These are phyloP conservation scores for Lordiphosa clarofinis DNA, from an alignment of 1,140 invertebrate genomes.

Conservation along the genomic window DNA sequence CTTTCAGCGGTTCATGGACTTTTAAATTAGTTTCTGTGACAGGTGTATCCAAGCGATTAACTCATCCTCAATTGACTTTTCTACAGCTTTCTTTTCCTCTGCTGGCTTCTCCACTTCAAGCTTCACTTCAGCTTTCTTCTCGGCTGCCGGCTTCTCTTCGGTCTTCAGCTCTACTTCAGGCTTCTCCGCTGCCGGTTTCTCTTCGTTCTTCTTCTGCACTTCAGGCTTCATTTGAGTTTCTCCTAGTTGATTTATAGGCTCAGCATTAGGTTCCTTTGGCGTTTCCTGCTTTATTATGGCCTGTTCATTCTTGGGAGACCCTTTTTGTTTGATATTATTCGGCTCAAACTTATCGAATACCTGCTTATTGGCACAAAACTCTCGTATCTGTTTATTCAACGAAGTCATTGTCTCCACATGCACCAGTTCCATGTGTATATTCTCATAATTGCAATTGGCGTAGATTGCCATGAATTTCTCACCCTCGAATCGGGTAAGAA, in stretches of 20 bases:
- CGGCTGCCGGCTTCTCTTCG: no score
- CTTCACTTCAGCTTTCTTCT: no score
- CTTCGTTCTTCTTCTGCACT: no score
- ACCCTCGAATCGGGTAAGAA: slow-evolving; percentile 22
- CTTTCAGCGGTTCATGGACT: neutral
- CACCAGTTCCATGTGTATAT: slow-evolving; percentile 25
- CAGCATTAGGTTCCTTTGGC: no score
- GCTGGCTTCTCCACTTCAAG: no score
- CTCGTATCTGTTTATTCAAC: slow-evolving; percentile 32
- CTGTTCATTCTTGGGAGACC: neutral
- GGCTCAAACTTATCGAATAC: neutral
- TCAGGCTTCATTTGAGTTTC: no score
- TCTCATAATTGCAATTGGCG: slow-evolving; percentile 1
- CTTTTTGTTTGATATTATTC: neutral
- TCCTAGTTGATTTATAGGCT: neutral
- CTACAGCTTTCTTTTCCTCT: neutral
- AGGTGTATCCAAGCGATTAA: neutral
- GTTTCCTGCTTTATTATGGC: neutral
- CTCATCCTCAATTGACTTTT: neutral
- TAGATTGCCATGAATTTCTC: slow-evolving; percentile 13
- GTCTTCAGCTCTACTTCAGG: no score
- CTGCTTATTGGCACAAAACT: slow-evolving; percentile 14
- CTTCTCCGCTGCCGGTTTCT: no score
- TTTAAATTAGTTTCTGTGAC: no score
- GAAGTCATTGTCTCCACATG: slow-evolving; percentile 14